Percentiles rank a stretch among this genome's conserved stretches.
Evolutionary conservation across 2,113 vertebrate species (phyloP).

Genomic region (Dinomys branickii): DNA sequence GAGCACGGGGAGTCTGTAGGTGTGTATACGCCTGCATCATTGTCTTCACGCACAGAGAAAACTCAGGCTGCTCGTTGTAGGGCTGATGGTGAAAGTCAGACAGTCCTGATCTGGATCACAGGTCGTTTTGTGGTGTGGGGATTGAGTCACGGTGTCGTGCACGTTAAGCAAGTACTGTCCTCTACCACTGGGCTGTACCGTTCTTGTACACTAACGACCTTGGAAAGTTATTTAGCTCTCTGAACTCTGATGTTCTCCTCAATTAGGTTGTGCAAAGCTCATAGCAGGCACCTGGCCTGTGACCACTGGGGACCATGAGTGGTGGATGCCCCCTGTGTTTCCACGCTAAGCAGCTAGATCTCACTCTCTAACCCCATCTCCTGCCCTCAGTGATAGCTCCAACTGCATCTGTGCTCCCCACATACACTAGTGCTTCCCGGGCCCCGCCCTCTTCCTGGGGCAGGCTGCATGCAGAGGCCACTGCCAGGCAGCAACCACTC

Average conservation of each 20-base stretch:
- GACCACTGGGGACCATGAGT: not conserved
- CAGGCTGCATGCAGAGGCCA: rapidly evolving
- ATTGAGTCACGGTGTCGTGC: not conserved
- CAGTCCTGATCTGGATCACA: rapidly evolving
- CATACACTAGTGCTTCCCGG: not conserved
- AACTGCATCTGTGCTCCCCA: not conserved
- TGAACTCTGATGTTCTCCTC: not conserved
- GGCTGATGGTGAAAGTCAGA: not conserved
- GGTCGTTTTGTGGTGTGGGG: not conserved
- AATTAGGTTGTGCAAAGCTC: not conserved
- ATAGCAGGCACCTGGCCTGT: not conserved
- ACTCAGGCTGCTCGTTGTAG: not conserved
- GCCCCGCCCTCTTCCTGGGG: not conserved
- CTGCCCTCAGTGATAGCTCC: not conserved
- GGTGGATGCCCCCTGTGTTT: not conserved
- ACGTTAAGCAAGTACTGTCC: not conserved
- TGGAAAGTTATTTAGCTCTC: not conserved
- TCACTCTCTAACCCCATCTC: not conserved
- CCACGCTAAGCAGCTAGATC: not conserved
- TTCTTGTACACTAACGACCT: not conserved
- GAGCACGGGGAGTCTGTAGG: not conserved
- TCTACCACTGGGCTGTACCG: not conserved
- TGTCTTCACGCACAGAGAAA: constrained; percentile 46
- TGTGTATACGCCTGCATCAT: not conserved
- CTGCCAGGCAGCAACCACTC: constrained; percentile 21